These are phyloP conservation scores for Merodon equestris DNA, from an alignment of 2,888 invertebrate species.

Conservation along the genomic window DNA sequence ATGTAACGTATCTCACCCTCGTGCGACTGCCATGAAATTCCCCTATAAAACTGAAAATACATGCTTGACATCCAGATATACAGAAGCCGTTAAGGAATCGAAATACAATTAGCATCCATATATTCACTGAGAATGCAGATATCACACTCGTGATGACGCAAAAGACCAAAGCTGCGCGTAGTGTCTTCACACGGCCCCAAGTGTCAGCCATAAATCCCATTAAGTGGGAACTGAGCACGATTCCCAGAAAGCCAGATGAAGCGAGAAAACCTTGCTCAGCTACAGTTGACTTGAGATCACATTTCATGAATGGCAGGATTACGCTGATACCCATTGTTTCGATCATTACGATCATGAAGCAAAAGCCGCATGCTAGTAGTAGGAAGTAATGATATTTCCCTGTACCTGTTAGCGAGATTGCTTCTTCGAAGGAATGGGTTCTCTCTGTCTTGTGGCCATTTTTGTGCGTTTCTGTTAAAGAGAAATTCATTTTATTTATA, in stretches of 20 bases:
- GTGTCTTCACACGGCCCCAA: constrained; percentile 83
- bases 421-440: constrained; percentile 75
- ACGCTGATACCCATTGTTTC: constrained; percentile 84
- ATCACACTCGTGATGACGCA: constrained; percentile 81
- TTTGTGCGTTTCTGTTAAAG: constrained; percentile 26
- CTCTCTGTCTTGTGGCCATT: constrained; percentile 20
- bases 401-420: constrained; percentile 79
- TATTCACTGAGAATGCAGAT: constrained; percentile 82
- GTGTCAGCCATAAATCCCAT: constrained; percentile 91
- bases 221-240: constrained; percentile 86
- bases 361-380: constrained; percentile 82
- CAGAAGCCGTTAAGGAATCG: constrained; percentile 85
- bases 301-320: constrained; percentile 84
- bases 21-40: constrained; percentile 81
- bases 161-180: constrained; percentile 80
- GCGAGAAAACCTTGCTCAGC: constrained; percentile 83
- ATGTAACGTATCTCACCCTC: constrained; percentile 80
- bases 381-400: constrained; percentile 83
- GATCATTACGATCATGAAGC: constrained; percentile 84
- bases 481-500: no score
- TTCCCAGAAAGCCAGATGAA: constrained; percentile 84
- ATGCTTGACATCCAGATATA: constrained; percentile 79
- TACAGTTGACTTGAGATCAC: constrained; percentile 83
- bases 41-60: constrained; percentile 82
- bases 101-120: constrained; percentile 81